Base-by-base conservation (phyloP, 2,888 invertebrate species). In the Punctoribates punctum region DNA sequence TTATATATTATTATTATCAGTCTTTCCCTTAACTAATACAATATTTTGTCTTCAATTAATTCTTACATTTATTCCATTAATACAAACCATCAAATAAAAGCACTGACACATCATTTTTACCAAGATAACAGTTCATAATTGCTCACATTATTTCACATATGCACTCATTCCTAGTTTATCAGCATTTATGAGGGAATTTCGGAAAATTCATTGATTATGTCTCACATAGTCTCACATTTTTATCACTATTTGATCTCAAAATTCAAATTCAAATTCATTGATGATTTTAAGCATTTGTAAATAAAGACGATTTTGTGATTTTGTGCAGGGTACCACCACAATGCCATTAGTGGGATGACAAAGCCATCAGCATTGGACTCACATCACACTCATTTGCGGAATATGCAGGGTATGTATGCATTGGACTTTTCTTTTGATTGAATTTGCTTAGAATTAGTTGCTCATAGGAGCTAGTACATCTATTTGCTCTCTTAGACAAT, bases 251-350 rank as follows among this genome's bases (percentile, higher is more conserved):
- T n/a, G n/a, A 34, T 34, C 8, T 34, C 3, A 5, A 8, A 34
- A 34, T 5, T 34, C 3, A 34, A 34, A 3, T 34, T 34, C 3
- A 34, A 34, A 34, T 34, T 34, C 3, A 8, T 34, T 34, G 8
- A 34, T 3, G 34, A 34, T 34, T 34, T 34, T 34, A 8, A 34
- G 34, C 3, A 34, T 34, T 34, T 34, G 34, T 34, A 34, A 34
- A 34, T n/a, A n/a, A n/a, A 46, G 8, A 46, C 3, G 48, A 48
- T 48, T 6, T 48, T 15, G 2, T 17, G 15, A 17, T n/a, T 17
- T 17, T 8, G n/a, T n/a, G n/a, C 88, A 93, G 93, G 93, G 83
- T 93, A 94, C 87, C 90, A 91, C 84, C 89, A 91, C 84, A 92
- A 93, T 86, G 88, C 90, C 74, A 85, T 92, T 83, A 88, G 88